Evolutionary conservation across 2,888 invertebrate genomes (phyloP).

Genomic region (Papilio demoleus): DNA sequence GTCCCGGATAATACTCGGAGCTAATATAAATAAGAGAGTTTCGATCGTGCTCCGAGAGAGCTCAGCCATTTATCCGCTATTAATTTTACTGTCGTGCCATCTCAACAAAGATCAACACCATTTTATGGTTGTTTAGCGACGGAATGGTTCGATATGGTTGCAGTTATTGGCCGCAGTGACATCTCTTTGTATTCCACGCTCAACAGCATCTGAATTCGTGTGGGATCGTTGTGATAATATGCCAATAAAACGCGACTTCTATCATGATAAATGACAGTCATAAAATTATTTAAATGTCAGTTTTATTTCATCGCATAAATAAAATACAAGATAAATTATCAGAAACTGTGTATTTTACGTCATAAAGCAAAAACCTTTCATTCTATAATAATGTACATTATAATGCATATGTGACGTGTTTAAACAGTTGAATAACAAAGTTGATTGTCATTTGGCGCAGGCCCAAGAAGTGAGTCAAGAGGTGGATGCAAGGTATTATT

Average conservation of each 20-base stretch:
- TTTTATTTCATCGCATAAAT: slow-evolving; percentile 37
- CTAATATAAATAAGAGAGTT: slow-evolving; percentile 60
- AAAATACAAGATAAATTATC: slow-evolving; percentile 24
- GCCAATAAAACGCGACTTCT: slow-evolving; percentile 42
- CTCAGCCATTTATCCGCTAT: slow-evolving; percentile 60
- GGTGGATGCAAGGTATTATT: slow-evolving; percentile 53
- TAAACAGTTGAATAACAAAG: slow-evolving; percentile 46
- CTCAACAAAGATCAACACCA: slow-evolving; percentile 50
- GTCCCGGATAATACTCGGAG: slow-evolving; percentile 64
- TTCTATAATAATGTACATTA: background rate
- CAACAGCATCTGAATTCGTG: slow-evolving; percentile 33
- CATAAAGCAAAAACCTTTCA: background rate
- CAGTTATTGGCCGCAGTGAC: slow-evolving; percentile 39
- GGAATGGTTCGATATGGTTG: slow-evolving; percentile 35
- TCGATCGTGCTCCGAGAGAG: slow-evolving; percentile 50
- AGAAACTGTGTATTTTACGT: background rate
- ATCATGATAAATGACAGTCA: slow-evolving; percentile 26
- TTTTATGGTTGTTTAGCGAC: slow-evolving; percentile 47
- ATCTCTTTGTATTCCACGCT: slow-evolving; percentile 42
- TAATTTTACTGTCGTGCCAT: slow-evolving; percentile 62
- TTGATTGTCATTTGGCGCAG: slow-evolving; percentile 53
- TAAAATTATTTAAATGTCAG: slow-evolving; percentile 41
- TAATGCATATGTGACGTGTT: slow-evolving; percentile 16
- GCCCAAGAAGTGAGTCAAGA: slow-evolving; percentile 56
- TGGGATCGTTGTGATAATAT: slow-evolving; percentile 38